phyloP scores from a whole-genome alignment of 2,113 vertebrate species.

The Brienomyrus longianalis region DNA sequence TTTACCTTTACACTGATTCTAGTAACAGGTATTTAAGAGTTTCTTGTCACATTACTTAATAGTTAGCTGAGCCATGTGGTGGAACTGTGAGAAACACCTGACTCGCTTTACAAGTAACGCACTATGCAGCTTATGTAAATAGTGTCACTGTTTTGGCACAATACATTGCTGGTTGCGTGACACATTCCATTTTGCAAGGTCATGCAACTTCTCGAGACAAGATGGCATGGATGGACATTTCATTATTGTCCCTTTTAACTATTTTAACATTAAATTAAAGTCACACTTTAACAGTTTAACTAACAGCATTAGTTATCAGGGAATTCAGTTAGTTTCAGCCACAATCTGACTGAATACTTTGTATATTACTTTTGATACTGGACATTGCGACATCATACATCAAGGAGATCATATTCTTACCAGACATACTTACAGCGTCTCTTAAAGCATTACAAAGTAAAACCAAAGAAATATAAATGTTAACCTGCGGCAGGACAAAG shows the following conservation, averaged over 20 bases:
- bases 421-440: neutral
- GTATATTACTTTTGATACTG: neutral
- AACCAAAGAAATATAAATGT: neutral
- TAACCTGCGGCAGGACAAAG: neutral
- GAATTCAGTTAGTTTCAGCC: neutral
- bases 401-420: neutral
- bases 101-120: neutral
- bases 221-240: neutral
- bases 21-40: constrained; percentile 32
- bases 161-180: neutral
- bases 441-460: neutral
- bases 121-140: neutral
- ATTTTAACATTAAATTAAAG: neutral
- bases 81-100: neutral
- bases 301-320: neutral
- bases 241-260: neutral
- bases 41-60: neutral
- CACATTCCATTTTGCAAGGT: neutral
- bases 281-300: neutral
- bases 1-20: constrained; percentile 33
- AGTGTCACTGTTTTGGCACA: neutral
- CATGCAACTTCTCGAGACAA: neutral
- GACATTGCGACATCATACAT: neutral
- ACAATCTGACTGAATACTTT: neutral
- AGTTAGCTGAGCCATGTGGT: neutral